Evolutionary conservation across 2,888 invertebrate genomes (phyloP), one percentile per base, ranked within the genome.

Genomic region (Sarcophaga rosellei): DNA sequence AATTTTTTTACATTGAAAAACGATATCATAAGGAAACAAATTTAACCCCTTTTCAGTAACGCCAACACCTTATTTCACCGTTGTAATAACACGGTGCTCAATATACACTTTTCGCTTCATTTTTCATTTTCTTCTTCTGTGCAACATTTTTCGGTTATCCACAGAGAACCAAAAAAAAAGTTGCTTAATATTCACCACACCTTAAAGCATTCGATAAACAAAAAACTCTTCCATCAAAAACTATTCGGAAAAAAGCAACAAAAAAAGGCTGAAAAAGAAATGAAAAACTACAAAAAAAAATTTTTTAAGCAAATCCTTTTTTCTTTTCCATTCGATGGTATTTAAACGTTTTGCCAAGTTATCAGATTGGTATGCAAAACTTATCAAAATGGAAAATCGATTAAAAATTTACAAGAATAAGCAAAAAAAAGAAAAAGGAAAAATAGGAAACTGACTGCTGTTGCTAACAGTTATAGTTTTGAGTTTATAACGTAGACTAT

Each of bases 331-430:
- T 59, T 66, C 21, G 21, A 73, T 66, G 82, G 77, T 62, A 72
- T 35, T 78, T 83, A 83, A 83, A 83, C 82, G 77, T 83, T 73
- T 83, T 68, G 87, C 78, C 77, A 79, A 79, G 69, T 81, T 82
- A 84, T 83, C 81, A 78, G 69, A 53, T 61, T 76, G 66, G 78
- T 65, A 80, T 84, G 82, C 82, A 68, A 81, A 84, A 87, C 86
- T 88, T 88, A 88, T 88, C 87, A 85, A 87, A 88, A 88, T 89
- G 87, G 82, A 88, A 89, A 89, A 88, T 88, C 88, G 88, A 88
- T 89, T 88, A 88, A 87, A 88, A 86, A 87, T 87, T 81, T 85
- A 68, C 82, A 85, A 76, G 81, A 75, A 68, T 1, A 1, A 35
- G 10, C 17, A 15, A 53, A 17, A 53, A 53, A 53, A 53, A n/a